Base-by-base conservation (phyloP, 2,113 vertebrate genomes). In the Hippocampus comes region DNA sequence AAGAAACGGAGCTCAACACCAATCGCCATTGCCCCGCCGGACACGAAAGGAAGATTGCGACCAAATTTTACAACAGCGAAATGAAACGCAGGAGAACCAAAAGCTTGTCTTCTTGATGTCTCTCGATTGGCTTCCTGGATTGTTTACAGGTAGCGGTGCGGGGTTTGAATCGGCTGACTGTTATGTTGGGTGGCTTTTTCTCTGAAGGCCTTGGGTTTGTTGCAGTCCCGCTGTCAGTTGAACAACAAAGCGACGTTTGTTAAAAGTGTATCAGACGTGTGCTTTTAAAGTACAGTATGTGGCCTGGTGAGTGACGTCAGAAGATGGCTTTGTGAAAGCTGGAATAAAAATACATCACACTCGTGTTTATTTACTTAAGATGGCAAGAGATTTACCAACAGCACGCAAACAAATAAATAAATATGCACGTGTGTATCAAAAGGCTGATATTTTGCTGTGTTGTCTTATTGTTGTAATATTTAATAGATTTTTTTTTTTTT, bases 1-100 rank as follows among this genome's bases (percentile, higher is more conserved):
- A 80, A 25, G 94, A 95, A 76, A 92, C 94, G 56, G 93, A 91
- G 70, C 80, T 92, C 73, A 94, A 93, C 90, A 94, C 93, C 1
- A 95, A 95, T 75, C 90, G 94, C 88, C 85, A 86, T 70, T 78
- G 63, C 68, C 94, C 94, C 14, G 91, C 93, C 0, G 95, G 95
- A 21, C 95, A 96, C 83, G 95, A 96, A 83, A 91, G 95, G 66
- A 96, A 94, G 82, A 89, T 96, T 14, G 88, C 87, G 1, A 93
- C 90, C 27, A 96, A 93, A 87, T 89, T 83, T 69, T 86, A 93
- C 51, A 93, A 94, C 71, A 91, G 88, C 75, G 84, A 95, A 64
- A 55, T 94, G 18, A 94, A 94, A 81, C 92, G 93, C 23, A 92
- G 89, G 67, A 89, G 90, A 78, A 90, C 87, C 68, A 93, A 92